A percentile compares a stretch with the other conserved stretches of the same genome.
Conservation (phyloP, 1,140 invertebrate genomes). For the Cheumatopsyche charites region DNA sequence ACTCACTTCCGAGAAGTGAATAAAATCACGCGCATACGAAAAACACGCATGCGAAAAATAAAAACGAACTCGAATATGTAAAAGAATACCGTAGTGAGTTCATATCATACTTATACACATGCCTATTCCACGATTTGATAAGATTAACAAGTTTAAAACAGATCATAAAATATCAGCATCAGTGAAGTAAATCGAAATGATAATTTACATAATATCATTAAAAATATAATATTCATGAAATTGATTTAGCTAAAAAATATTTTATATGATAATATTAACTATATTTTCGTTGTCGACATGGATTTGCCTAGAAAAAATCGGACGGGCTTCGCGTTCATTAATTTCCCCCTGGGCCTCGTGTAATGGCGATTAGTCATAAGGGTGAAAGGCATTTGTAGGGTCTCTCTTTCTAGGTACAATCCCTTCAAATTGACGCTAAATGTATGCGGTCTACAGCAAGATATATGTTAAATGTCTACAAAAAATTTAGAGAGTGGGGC, state of each 20-base stretch:
- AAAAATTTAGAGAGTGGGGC: not conserved
- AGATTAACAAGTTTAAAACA: too few relatives aligned
- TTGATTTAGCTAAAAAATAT: too few relatives aligned
- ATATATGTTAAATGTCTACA: not conserved
- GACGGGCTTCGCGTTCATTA: conserved; percentile 30
- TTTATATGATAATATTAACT: too few relatives aligned
- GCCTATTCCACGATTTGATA: too few relatives aligned
- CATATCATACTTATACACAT: too few relatives aligned
- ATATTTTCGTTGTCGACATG: not conserved
- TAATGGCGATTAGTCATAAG: conserved; percentile 44
- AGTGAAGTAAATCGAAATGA: too few relatives aligned
- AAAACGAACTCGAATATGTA: too few relatives aligned
- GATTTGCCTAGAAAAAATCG: conserved; percentile 6
- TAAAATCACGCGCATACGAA: not conserved
- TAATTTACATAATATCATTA: too few relatives aligned
- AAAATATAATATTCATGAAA: too few relatives aligned
- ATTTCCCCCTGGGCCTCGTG: conserved; percentile 39
- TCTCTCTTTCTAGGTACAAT: conserved; percentile 20
- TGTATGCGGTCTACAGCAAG: conserved; percentile 14
- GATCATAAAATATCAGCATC: too few relatives aligned
- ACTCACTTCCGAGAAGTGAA: conserved; percentile 15
- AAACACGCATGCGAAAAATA: not conserved
- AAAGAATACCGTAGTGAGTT: too few relatives aligned
- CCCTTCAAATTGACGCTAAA: conserved; percentile 27
- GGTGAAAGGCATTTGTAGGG: conserved; percentile 23